Base-by-base conservation (phyloP, 2,797 vertebrate genomes). In the Danio jaintianensis region DNA sequence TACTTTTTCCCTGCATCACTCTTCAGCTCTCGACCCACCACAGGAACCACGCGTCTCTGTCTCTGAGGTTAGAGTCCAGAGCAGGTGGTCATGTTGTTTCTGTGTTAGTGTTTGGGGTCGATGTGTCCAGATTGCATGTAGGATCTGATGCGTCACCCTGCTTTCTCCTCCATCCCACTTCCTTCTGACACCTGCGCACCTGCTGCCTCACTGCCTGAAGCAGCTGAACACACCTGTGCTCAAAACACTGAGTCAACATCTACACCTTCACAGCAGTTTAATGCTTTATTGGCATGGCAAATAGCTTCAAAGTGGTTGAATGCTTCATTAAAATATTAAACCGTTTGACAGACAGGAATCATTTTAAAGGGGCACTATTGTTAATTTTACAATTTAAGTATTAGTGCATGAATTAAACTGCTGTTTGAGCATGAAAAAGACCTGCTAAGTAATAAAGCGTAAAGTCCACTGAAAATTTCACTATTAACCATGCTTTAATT, bases 111-210 rank as follows among this genome's bases (percentile, higher is more conserved):
- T 56, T n/a, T 72, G 5, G 9, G 15, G 38, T 22, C 47, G 20
- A 76, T 42, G 56, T 45, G 64, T 58, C 55, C 72, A 74, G 20
- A 58, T n/a, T 56, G 61, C 62, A 66, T 52, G 59, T 75, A 9
- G 38, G 38, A 64, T 47, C 42, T 22, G 6, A 68, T 59, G 12
- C 70, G 52, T 81, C 52, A 76, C 66, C 75, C 67, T 38, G 43
- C 55, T 63, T 70, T 78, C 36, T 78, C n/a, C 52, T 50, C 43
- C 8, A 38, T 77, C 74, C 20, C 64, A 12, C 53, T 6, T 75
- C 72, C 58, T 40, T 59, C 6, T 75, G 20, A 48, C 36, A 63
- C 55, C 50, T 58, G 52, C 52, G 36, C 20, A n/a, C 20, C 40
- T 58, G 7, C 36, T 71, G 10, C 48, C 12, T 3, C 50, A 22